These are phyloP conservation scores for Conchocele bisecta DNA, from an alignment of 2,888 invertebrate species.

Conservation along the genomic window DNA sequence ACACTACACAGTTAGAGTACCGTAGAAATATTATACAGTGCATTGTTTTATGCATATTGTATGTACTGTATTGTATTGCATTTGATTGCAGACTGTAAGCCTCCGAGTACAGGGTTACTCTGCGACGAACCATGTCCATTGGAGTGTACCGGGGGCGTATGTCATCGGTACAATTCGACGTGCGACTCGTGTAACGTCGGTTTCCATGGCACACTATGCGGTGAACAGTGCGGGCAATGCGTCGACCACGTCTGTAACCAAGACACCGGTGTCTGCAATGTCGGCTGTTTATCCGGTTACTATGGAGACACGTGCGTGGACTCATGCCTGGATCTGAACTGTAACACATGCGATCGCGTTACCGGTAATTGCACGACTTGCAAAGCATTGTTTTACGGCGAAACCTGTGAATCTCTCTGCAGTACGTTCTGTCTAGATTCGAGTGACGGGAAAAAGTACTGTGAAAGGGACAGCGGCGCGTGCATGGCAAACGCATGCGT, in stretches of 20 bases:
- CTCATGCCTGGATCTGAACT: neutral
- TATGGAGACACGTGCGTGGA: neutral
- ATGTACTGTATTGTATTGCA: no score
- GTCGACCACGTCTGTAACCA: neutral
- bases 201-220: neutral
- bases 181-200: neutral
- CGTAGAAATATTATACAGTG: no score
- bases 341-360: neutral
- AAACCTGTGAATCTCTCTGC: neutral
- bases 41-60: no score
- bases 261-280: neutral
- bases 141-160: neutral
- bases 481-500: constrained; percentile 33
- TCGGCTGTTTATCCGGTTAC: neutral
- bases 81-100: no score
- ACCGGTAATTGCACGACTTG: neutral
- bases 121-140: neutral
- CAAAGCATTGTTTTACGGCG: neutral
- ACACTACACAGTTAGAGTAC: no score
- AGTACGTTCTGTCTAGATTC: constrained; percentile 15
- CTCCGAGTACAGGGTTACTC: no score
- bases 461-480: constrained; percentile 24
- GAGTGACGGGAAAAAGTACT: constrained; percentile 5
- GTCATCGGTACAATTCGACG: constrained; percentile 1
- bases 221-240: neutral